phyloP scores from a whole-genome alignment of 2,888 invertebrate genomes.

The Habroteleia sp. region DNA sequence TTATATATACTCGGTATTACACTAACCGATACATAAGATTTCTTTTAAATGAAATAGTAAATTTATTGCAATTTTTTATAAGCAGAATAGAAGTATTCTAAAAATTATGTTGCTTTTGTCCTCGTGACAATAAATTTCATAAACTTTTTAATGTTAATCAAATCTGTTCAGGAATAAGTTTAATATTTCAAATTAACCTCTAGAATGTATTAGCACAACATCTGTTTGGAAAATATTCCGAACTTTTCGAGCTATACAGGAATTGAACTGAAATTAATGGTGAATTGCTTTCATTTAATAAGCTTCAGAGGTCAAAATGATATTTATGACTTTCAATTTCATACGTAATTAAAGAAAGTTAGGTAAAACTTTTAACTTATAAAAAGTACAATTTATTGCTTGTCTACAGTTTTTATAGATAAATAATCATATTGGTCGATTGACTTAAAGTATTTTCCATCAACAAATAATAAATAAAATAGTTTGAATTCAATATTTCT shows the following conservation, averaged over 20 bases:
- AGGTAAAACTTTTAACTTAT: slow-evolving; percentile 21
- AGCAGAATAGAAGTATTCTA: too few species aligned
- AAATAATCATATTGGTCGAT: too few species aligned
- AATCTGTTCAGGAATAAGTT: slow-evolving; percentile 36
- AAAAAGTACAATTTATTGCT: slow-evolving; percentile 21
- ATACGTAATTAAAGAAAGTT: slow-evolving; percentile 35
- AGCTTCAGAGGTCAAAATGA: slow-evolving; percentile 35
- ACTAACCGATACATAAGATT: too few species aligned
- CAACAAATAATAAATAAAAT: too few species aligned
- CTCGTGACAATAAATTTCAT: too few species aligned
- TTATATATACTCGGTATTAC: too few species aligned
- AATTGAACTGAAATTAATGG: slow-evolving; percentile 58
- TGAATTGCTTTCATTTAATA: slow-evolving; percentile 53
- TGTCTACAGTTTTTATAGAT: too few species aligned
- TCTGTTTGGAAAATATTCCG: slow-evolving; percentile 38
- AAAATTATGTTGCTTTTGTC: too few species aligned
- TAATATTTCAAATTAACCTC: slow-evolving; percentile 37
- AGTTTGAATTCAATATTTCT: too few species aligned
- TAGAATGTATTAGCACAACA: slow-evolving; percentile 41
- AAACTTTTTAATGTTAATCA: slow-evolving; percentile 40
- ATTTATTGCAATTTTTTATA: too few species aligned
- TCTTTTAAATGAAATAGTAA: too few species aligned
- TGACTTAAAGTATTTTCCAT: too few species aligned
- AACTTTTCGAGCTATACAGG: slow-evolving; percentile 46
- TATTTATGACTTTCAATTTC: slow-evolving; percentile 50